A percentile compares a stretch with the other conserved stretches of the same genome.
phyloP scores from a whole-genome alignment of 2,113 vertebrate species.

The Steatornis caripensis region DNA sequence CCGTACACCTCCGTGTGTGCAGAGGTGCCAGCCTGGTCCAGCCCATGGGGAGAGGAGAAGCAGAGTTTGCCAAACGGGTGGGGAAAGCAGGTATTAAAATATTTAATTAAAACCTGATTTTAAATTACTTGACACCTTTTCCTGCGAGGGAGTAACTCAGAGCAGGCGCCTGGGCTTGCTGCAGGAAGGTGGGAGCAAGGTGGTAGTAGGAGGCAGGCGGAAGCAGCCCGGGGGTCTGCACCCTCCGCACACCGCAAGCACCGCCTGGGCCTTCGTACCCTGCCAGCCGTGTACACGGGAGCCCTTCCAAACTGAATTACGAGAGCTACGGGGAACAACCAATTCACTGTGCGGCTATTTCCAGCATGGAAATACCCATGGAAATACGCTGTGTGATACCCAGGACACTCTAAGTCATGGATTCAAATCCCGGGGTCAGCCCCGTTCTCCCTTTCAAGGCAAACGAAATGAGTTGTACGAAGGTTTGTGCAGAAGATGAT shows the following conservation, averaged over 20 bases:
- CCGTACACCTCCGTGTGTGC: fast-evolving
- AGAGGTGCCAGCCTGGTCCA: not conserved
- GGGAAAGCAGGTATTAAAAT: not conserved
- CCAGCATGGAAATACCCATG: not conserved
- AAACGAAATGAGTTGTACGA: not conserved
- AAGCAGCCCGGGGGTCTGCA: not conserved
- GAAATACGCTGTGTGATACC: fast-evolving
- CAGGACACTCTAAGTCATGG: not conserved
- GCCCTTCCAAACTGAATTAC: not conserved
- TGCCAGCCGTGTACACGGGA: fast-evolving
- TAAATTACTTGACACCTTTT: not conserved
- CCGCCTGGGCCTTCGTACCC: not conserved
- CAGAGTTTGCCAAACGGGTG: fast-evolving
- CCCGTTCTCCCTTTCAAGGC: not conserved
- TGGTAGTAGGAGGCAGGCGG: not conserved
- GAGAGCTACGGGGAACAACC: not conserved
- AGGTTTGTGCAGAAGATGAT: not conserved
- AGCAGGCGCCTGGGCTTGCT: not conserved
- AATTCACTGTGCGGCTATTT: not conserved
- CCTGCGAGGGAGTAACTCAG: fast-evolving
- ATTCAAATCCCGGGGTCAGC: not conserved
- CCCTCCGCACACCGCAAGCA: not conserved
- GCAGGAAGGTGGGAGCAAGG: not conserved
- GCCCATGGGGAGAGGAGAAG: not conserved
- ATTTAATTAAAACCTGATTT: not conserved